These are phyloP conservation scores for Trichosurus vulpecula DNA, from an alignment of 2,797 vertebrate genomes.

Conservation along the genomic window DNA sequence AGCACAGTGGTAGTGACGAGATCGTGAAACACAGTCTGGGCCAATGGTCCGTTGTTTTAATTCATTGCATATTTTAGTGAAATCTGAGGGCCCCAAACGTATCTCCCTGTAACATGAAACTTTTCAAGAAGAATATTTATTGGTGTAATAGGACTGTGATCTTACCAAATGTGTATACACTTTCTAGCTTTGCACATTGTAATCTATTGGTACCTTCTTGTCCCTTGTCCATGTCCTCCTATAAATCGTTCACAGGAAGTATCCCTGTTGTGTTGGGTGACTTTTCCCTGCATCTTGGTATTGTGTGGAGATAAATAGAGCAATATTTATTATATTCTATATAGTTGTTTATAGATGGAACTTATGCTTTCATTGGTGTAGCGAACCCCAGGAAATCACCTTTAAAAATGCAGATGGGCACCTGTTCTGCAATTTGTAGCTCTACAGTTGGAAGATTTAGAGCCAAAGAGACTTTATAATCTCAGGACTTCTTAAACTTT, in stretches of 20 bases:
- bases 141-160: not conserved
- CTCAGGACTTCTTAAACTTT: not conserved
- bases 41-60: not conserved
- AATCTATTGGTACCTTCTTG: not conserved
- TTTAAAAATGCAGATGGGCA: not conserved
- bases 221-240: not conserved
- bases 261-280: not conserved
- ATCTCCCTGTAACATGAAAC: not conserved
- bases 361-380: not conserved
- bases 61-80: conserved; percentile 3
- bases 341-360: not conserved
- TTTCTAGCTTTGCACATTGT: not conserved
- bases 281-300: not conserved
- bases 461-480: not conserved
- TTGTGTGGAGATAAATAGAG: not conserved
- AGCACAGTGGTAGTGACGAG: not conserved
- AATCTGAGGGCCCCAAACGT: not conserved
- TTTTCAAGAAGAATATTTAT: not conserved
- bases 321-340: not conserved
- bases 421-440: not conserved
- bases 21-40: not conserved
- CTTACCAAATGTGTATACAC: fast-evolving
- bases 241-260: not conserved
- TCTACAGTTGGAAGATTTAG: not conserved
- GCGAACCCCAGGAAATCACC: not conserved